These are phyloP conservation scores for Ivindomyrus marchei DNA, from an alignment of 2,113 vertebrate genomes.

Conservation along the genomic window DNA sequence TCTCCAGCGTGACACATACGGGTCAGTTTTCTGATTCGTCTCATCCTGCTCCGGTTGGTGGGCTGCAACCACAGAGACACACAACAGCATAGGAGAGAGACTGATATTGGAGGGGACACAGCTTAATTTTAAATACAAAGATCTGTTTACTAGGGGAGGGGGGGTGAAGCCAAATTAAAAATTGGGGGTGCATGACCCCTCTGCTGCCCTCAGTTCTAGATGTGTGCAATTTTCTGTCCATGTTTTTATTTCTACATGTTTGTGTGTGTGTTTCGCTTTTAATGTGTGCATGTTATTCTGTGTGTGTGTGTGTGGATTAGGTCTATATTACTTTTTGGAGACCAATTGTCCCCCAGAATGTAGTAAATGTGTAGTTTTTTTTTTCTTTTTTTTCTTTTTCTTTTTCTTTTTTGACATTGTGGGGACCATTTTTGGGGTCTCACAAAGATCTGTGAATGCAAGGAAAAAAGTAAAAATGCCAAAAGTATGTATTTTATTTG, in stretches of 20 bases:
- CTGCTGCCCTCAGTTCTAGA: neutral
- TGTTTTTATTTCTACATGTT: neutral
- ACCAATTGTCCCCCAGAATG: too few relatives aligned
- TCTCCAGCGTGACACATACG: neutral
- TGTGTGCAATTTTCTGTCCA: neutral
- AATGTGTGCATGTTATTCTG: neutral
- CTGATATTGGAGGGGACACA: neutral
- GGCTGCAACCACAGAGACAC: neutral
- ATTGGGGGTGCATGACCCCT: neutral
- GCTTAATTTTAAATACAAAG: neutral
- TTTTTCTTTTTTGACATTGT: too few relatives aligned
- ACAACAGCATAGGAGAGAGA: neutral
- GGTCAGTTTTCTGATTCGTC: neutral
- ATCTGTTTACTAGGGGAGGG: neutral
- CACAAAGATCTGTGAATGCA: too few relatives aligned
- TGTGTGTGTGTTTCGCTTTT: neutral
- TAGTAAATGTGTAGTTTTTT: too few relatives aligned
- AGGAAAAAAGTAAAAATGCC: too few relatives aligned
- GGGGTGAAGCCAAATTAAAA: neutral
- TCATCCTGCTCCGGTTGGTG: neutral
- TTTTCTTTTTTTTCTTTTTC: too few relatives aligned
- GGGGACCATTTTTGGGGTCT: too few relatives aligned
- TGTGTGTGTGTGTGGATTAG: neutral
- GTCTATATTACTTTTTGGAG: too few relatives aligned
- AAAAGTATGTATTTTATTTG: too few relatives aligned